Conservation (phyloP, 2,888 invertebrate genomes). For the Hofmannophila pseudospretella region DNA sequence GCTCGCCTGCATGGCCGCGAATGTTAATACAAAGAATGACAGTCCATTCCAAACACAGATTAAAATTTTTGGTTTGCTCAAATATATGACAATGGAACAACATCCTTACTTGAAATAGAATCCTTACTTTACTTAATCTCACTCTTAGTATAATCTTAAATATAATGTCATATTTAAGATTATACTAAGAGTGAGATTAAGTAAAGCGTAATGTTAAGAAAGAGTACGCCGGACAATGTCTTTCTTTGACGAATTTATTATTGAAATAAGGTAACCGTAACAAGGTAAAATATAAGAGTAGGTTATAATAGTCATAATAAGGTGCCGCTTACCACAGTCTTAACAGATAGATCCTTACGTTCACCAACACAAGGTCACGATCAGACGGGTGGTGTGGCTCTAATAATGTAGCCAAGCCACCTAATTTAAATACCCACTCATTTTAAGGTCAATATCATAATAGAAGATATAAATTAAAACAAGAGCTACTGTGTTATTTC, state of each 20-base stretch:
- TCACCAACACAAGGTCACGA: constrained; percentile 60
- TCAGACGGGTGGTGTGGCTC: constrained; percentile 32
- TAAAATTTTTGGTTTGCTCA: constrained; percentile 17
- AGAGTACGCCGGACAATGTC: too few species aligned
- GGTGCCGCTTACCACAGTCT: constrained; percentile 14
- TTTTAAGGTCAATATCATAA: constrained; percentile 29
- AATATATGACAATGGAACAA: neutral
- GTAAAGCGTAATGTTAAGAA: too few species aligned
- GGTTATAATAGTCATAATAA: constrained; percentile 23
- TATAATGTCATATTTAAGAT: too few species aligned
- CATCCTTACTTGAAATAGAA: neutral
- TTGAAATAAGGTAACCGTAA: too few species aligned
- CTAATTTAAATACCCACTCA: constrained; percentile 36
- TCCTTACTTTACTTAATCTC: too few species aligned
- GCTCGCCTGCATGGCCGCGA: neutral
- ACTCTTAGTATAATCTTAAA: too few species aligned
- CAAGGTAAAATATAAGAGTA: neutral
- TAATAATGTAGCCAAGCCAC: constrained; percentile 23
- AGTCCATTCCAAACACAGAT: constrained; percentile 10
- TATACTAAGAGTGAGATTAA: too few species aligned
- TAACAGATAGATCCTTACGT: constrained; percentile 27
- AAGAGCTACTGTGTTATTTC: neutral
- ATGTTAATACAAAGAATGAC: constrained; percentile 31
- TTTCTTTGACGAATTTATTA: too few species aligned
- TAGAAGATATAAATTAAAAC: too few species aligned